Evolutionary conservation across 2,113 vertebrate species (phyloP).

Genomic region (Clarias gariepinus): DNA sequence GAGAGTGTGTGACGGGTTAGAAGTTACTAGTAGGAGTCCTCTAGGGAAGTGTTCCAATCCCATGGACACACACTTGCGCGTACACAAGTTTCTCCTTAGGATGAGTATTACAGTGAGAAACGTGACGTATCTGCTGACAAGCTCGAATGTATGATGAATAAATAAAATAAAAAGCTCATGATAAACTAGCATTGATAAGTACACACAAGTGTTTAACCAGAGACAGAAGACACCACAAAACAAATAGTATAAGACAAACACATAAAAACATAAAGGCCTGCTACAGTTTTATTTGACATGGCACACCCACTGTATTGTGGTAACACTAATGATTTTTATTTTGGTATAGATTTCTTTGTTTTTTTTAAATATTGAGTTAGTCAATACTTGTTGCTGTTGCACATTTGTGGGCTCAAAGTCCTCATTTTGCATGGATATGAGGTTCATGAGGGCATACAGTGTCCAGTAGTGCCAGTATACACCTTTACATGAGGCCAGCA

Average conservation of each 20-base stretch:
- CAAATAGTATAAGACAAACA: not conserved
- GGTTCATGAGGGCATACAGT: not conserved
- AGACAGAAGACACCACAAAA: not conserved
- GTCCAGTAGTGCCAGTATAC: not conserved
- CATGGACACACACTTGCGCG: not conserved
- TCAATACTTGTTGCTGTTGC: not conserved
- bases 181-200: not conserved
- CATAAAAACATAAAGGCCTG: not conserved
- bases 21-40: constrained; percentile 30
- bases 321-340: not conserved
- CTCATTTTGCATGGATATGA: not conserved
- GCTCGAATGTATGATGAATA: not conserved
- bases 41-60: constrained; percentile 35
- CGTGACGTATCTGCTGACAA: too few species aligned
- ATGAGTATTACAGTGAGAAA: not conserved
- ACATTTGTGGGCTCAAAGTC: not conserved
- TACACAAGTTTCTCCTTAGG: not conserved
- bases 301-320: not conserved
- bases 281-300: not conserved
- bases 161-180: not conserved
- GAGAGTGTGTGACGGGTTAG: constrained; percentile 34
- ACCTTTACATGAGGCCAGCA: not conserved
- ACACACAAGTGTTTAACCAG: not conserved
- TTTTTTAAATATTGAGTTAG: too few species aligned
- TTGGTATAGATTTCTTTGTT: not conserved